Base-by-base conservation (phyloP, 2,888 invertebrate genomes). In the Orchesellides sinensis region DNA sequence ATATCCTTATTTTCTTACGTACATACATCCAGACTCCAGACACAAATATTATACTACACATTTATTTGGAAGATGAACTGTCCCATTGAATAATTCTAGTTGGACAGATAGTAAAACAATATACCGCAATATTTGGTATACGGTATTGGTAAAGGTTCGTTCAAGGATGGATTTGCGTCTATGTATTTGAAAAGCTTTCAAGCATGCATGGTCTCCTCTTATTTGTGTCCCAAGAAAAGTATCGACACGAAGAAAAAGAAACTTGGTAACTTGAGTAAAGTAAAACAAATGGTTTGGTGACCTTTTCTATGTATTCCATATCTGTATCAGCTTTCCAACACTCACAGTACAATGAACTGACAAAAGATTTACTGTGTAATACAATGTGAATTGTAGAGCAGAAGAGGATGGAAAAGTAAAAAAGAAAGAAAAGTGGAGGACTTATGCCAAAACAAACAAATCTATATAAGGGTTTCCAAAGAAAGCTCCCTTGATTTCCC, bases 391-490 rank as follows among this genome's bases (percentile, higher is more conserved):
- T 49, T 49, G 4, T n/a, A 49, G 52, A 17, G n/a, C 5, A n/a
- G 52, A 12, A 49, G 52, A n/a, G 5, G n/a, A 6, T 17, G 12
- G n/a, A 10, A 49, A 10, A 49, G 10, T n/a, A 23, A 21, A 49
- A 63, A 23, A 14, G 63, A 63, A 49, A 74, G 21, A 32, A 17
- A 12, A 59, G 70, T 14, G 47, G 19, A 63, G 52, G 49, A 63
- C 74, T 49, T 63, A 27, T 74, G 74, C 74, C 74, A 74, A 74
- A 74, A 74, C 63, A 74, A 74, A 74, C 74, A 74, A 63, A 61
- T 52, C 17, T 10, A 52, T 59, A 59, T 14, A 25, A 1, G 5
- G 14, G 45, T 27, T 47, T 49, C 25, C 40, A 10, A 12, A 49
- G 14, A 75, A 75, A 63, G 61, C 70, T 74, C 69, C 35, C 69